Evolutionary conservation across 2,888 invertebrate genomes (phyloP).

Genomic region (Apoderus coryli): DNA sequence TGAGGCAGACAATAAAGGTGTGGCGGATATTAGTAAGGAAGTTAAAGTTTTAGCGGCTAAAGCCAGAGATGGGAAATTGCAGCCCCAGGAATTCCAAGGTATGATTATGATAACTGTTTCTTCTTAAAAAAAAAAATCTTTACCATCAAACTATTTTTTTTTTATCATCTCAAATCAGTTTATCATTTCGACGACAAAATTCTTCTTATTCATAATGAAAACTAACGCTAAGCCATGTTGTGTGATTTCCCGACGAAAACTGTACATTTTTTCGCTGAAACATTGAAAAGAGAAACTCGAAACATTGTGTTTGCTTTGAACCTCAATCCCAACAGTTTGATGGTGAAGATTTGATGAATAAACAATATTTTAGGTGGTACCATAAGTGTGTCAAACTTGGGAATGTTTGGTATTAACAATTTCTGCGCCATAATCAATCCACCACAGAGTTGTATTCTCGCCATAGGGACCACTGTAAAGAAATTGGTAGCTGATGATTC

Average conservation of each 20-base stretch:
- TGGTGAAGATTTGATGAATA: no score
- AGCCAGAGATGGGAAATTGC: constrained; percentile 77
- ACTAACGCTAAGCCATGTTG: no score
- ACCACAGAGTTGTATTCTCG: constrained; percentile 88
- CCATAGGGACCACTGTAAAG: constrained; percentile 70
- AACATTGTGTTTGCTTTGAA: no score
- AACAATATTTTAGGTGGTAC: constrained; percentile 66
- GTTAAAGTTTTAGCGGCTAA: constrained; percentile 70
- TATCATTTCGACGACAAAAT: no score
- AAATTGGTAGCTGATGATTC: constrained; percentile 57
- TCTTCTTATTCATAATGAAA: no score
- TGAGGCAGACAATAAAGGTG: constrained; percentile 78
- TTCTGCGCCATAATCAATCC: constrained; percentile 94
- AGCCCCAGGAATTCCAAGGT: constrained; percentile 88
- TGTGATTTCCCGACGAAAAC: no score
- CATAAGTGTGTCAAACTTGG: constrained; percentile 86
- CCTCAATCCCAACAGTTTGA: no score
- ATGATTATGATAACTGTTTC: neutral
- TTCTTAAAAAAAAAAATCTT: neutral
- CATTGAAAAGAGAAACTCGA: no score
- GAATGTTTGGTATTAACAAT: constrained; percentile 81
- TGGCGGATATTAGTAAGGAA: constrained; percentile 65
- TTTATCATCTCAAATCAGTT: no score
- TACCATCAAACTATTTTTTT: no score
- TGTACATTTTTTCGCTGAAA: no score